phyloP scores from a whole-genome alignment of 2,797 vertebrate genomes.

The Poecile montanus region DNA sequence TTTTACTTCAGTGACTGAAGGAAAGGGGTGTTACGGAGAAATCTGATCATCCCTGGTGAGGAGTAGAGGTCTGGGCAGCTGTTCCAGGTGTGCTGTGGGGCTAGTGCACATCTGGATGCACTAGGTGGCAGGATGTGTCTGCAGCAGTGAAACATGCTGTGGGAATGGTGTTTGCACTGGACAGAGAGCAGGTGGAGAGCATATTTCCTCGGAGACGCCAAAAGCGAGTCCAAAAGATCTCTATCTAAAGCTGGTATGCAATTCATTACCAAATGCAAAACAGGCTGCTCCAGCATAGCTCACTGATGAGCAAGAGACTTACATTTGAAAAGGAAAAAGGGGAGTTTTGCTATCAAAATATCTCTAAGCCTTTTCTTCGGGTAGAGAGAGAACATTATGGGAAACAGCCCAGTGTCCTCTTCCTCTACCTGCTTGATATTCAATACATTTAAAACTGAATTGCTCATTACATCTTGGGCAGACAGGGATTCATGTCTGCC shows the following conservation, averaged over 20 bases:
- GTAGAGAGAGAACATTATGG: not conserved
- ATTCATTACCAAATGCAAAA: conserved; percentile 61
- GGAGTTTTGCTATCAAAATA: not conserved
- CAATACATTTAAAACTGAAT: not conserved
- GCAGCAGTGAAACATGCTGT: not conserved
- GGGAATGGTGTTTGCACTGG: conserved; percentile 10
- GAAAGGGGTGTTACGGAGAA: not conserved
- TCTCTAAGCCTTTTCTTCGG: not conserved
- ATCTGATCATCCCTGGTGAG: not conserved
- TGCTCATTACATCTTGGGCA: not conserved
- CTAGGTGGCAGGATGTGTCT: conserved; percentile 67
- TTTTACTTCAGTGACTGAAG: not conserved
- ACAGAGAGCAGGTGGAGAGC: conserved; percentile 50
- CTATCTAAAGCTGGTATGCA: conserved; percentile 50
- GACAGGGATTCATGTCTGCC: not conserved
- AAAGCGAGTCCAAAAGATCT: conserved; percentile 35
- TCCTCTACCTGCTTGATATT: not conserved
- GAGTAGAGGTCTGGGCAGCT: not conserved
- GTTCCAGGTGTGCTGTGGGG: not conserved
- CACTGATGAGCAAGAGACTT: conserved; percentile 11
- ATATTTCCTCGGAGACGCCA: conserved; percentile 17
- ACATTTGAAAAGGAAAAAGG: not conserved
- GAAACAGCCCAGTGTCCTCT: not conserved
- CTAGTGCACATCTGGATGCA: conserved; percentile 46
- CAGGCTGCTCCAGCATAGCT: conserved; percentile 26